phyloP scores from a whole-genome alignment of 2,797 vertebrate species.

The Cuniculus paca region DNA sequence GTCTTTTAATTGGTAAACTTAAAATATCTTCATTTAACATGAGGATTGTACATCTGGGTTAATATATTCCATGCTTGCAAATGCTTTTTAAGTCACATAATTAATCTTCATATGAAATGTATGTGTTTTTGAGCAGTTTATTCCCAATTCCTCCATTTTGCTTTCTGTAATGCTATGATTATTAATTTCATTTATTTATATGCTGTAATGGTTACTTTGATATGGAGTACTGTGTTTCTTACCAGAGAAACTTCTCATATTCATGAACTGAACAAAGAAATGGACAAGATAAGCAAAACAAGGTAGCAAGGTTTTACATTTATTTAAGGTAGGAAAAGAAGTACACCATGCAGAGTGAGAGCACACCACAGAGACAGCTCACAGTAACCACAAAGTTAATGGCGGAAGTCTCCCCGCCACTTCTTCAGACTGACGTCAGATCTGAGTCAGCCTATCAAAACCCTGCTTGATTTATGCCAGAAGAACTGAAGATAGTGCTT shows the following conservation, averaged over 20 bases:
- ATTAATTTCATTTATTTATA: neutral
- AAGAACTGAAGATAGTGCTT: too few species aligned
- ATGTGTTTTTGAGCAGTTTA: neutral
- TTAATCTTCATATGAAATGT: neutral
- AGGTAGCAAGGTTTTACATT: neutral
- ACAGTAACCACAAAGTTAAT: fast-evolving
- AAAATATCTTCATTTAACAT: neutral
- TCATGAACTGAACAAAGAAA: neutral
- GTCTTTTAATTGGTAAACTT: neutral
- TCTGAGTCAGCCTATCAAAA: too few species aligned
- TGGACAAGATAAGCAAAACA: neutral
- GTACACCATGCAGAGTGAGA: neutral
- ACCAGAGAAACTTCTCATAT: neutral
- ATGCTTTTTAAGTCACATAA: neutral
- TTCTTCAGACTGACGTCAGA: too few species aligned
- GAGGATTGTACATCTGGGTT: neutral
- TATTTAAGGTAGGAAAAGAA: neutral
- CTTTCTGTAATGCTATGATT: neutral
- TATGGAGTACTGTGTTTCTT: neutral
- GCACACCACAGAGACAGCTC: neutral
- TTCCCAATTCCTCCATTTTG: neutral
- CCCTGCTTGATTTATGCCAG: too few species aligned
- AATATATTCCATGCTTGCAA: neutral
- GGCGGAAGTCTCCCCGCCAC: neutral
- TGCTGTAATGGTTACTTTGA: neutral